Evolutionary conservation across 2,888 invertebrate genomes (phyloP).

Genomic region (Geotrupes spiniger): DNA sequence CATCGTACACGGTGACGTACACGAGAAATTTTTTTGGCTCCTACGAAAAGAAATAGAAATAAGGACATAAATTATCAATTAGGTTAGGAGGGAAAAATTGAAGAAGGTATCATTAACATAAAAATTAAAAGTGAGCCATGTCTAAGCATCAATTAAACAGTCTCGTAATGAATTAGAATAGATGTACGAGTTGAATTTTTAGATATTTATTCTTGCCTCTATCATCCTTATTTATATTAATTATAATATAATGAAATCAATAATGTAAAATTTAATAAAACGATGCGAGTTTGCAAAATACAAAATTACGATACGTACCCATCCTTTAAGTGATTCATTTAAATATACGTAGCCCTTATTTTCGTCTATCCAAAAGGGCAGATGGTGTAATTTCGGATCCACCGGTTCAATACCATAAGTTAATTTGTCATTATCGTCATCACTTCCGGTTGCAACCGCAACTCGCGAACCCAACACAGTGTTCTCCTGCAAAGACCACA

Average conservation of each 20-base stretch:
- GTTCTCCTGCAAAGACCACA: slow-evolving; percentile 72
- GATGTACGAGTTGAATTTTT: slow-evolving; percentile 2
- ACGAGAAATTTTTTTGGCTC: slow-evolving; percentile 64
- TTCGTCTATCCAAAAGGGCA: slow-evolving; percentile 76
- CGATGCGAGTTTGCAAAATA: too few relatives aligned
- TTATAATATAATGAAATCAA: too few relatives aligned
- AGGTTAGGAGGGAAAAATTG: too few relatives aligned
- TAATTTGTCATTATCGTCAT: slow-evolving; percentile 62
- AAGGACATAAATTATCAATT: too few relatives aligned
- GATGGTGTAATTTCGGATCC: slow-evolving; percentile 46
- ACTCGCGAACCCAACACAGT: slow-evolving; percentile 72
- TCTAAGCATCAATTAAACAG: neutral
- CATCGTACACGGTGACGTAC: slow-evolving; percentile 67
- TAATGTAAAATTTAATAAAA: too few relatives aligned
- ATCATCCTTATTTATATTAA: neutral
- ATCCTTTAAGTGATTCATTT: slow-evolving; percentile 72
- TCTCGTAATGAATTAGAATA: neutral
- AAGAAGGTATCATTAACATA: neutral
- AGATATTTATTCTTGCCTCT: slow-evolving; percentile 4
- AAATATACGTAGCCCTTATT: slow-evolving; percentile 73
- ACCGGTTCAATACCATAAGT: slow-evolving; percentile 67
- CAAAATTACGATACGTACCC: slow-evolving; percentile 58
- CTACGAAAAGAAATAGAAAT: slow-evolving; percentile 56
- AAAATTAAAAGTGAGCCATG: too few relatives aligned
- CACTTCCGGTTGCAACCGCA: slow-evolving; percentile 66